Percentiles rank a stretch among this genome's conserved stretches.
These are phyloP conservation scores for Phrynocephalus forsythii DNA, from an alignment of 2,797 vertebrate species.

Conservation along the genomic window DNA sequence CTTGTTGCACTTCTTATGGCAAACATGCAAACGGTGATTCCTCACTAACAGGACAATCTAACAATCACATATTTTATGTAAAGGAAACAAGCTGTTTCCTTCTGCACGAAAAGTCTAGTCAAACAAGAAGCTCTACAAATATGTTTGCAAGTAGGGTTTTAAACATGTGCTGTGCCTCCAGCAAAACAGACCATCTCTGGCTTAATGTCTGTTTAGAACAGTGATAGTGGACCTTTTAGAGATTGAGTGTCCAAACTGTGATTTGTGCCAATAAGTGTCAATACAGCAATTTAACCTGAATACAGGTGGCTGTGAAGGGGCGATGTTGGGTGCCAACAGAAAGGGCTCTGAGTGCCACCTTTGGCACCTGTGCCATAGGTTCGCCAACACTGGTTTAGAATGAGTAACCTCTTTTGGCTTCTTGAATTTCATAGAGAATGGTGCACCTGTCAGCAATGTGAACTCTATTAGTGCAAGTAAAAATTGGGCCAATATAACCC, in stretches of 20 bases:
- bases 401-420: not conserved
- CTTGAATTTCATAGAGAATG: not conserved
- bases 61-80: not conserved
- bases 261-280: too few relatives aligned
- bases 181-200: not conserved
- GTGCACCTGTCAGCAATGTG: not conserved
- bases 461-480: not conserved
- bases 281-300: too few relatives aligned
- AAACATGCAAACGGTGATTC: constrained; percentile 41
- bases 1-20: constrained; percentile 39
- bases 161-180: not conserved
- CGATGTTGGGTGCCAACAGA: too few relatives aligned
- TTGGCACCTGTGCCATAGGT: too few relatives aligned
- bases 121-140: not conserved
- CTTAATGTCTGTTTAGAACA: not conserved
- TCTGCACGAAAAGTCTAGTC: not conserved
- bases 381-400: not conserved
- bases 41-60: constrained; percentile 32
- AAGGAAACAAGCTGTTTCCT: not conserved
- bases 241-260: too few relatives aligned
- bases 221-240: too few relatives aligned
- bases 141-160: not conserved
- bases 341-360: too few relatives aligned
- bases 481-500: not conserved
- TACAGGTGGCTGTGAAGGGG: too few relatives aligned